Evolutionary conservation across 2,113 vertebrate genomes (phyloP).

Genomic region (Vicugna pacos): DNA sequence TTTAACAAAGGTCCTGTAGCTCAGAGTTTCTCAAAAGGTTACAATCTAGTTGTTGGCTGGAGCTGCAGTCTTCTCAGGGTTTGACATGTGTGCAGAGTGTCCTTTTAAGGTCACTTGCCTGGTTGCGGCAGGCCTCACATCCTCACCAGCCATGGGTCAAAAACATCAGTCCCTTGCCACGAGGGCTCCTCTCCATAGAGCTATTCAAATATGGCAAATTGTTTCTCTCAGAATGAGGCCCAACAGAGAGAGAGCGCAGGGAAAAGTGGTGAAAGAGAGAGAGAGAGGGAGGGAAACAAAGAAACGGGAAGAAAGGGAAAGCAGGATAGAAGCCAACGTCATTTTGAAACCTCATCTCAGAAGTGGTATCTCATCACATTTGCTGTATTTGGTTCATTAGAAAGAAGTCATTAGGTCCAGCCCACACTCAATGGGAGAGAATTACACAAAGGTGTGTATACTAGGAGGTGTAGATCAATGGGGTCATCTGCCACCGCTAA

Average conservation of each 20-base stretch:
- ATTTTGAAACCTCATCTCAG: background rate
- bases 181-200: background rate
- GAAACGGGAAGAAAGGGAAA: background rate
- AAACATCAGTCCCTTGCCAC: background rate
- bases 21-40: background rate
- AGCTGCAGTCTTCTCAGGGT: background rate
- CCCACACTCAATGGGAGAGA: background rate
- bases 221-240: background rate
- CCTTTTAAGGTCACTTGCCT: background rate
- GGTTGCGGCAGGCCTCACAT: background rate
- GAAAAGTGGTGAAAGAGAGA: background rate
- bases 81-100: background rate
- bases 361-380: background rate
- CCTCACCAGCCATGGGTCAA: background rate
- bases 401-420: background rate
- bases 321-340: background rate
- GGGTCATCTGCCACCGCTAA: background rate
- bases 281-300: background rate
- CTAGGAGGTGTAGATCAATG: background rate
- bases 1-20: background rate
- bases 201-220: background rate
- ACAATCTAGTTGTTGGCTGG: background rate
- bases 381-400: background rate
- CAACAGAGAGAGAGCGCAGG: background rate
- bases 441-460: background rate